Percentiles rank a stretch among this genome's conserved stretches.
Conservation (phyloP, 1,140 invertebrate species). For the Neuroterus valhalla region DNA sequence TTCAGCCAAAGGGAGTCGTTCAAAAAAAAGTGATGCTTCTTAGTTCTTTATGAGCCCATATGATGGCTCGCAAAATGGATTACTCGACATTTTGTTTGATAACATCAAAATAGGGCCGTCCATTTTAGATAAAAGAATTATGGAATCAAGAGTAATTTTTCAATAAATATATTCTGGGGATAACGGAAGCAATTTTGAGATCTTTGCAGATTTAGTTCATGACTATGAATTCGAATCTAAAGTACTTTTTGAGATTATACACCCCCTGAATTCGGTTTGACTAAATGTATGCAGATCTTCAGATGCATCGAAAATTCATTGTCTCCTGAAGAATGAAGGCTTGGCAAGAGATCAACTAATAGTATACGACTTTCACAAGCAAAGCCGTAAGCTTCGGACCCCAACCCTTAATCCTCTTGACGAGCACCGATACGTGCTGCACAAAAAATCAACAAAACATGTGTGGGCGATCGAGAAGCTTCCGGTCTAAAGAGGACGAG, state of each 20-base stretch:
- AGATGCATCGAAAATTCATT: constrained; percentile 31
- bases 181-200: too few relatives aligned
- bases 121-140: constrained; percentile 12
- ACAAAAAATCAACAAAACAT: too few relatives aligned
- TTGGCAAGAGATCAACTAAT: constrained; percentile 38
- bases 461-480: too few relatives aligned
- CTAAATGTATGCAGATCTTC: constrained; percentile 49
- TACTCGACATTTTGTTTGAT: constrained; percentile 26
- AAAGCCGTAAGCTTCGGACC: constrained; percentile 38
- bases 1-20: constrained; percentile 29
- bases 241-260: too few relatives aligned
- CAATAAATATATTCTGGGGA: too few relatives aligned
- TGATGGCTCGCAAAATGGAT: constrained; percentile 28
- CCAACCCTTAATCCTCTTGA: constrained; percentile 54
- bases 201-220: too few relatives aligned
- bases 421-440: constrained; percentile 34
- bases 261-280: too few relatives aligned
- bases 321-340: constrained; percentile 40
- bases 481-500: too few relatives aligned
- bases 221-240: too few relatives aligned
- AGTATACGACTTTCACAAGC: constrained; percentile 38
- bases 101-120: not conserved
- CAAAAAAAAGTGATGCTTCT: constrained; percentile 21
- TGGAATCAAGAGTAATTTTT: not conserved
- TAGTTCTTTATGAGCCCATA: constrained; percentile 21